Evolutionary conservation across 2,888 invertebrate species (phyloP), one percentile per base, ranked within the genome.

Genomic region (Chloroclystis v-ata): DNA sequence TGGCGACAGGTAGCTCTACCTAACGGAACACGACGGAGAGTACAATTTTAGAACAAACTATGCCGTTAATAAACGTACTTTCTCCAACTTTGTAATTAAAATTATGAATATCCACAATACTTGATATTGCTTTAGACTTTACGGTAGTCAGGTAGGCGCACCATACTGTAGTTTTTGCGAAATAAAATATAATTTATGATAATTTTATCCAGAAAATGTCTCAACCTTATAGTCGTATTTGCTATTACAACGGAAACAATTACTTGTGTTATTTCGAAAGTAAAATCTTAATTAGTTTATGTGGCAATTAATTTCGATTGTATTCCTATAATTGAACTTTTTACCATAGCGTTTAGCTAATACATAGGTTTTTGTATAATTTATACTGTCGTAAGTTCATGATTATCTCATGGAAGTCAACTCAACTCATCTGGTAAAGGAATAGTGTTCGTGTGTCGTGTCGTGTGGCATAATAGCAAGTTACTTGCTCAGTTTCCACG

Each of bases 401-500:
- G 11, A n/a, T 39, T 20, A 29, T 39, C 16, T 20, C 20, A 35
- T 20, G 9, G 25, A 48, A 42, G 41, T 49, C 38, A 48, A 45
- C 40, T 40, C 45, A 37, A 37, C 37, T 33, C 12, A 9, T 16
- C 35, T 42, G 60, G 60, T 29, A 28, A 77, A 61, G 74, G 69
- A 61, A 60, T 63, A 68, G 61, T 70, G 65, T 77, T 63, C 62
- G 59, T 65, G 44, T 44, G 39, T 49, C 33, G 66, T 55, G 48
- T 46, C 52, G 49, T 47, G 58, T 57, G 58, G 57, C 54, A 61
- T 60, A 69, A 67, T 67, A 68, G 75, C 70, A 75, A 75, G 71
- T 77, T 77, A 79, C 75, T 73, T 64, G 69, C 71, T 81, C 83
- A 84, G 85, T 82, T 86, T 83, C 83, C 85, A 87, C 87, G 87